Evolutionary conservation across 35 echinoderm and acorn worm genomes (phyloP).

Genomic region (Patiria miniata): DNA sequence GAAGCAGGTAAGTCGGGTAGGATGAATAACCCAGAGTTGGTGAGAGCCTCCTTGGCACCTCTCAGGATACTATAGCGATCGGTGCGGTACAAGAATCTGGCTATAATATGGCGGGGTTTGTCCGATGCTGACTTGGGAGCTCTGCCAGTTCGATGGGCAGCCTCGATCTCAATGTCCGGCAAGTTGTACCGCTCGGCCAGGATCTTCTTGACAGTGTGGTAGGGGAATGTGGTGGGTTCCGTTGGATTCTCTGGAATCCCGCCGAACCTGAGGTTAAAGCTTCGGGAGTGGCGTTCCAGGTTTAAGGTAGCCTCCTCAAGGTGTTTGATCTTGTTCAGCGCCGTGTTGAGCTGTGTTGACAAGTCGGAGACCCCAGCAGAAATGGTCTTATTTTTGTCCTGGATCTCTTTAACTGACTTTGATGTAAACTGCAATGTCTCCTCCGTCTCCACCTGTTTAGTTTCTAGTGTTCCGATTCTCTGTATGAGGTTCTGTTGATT

Average conservation of each 20-base stretch:
- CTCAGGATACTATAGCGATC: neutral
- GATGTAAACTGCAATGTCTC: too few species aligned
- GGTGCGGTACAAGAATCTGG: neutral
- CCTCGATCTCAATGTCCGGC: neutral
- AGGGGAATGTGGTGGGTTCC: neutral
- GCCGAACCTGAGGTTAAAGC: neutral
- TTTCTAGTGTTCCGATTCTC: too few species aligned
- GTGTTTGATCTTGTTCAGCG: too few species aligned
- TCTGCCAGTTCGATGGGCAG: neutral
- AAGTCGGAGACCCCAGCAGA: neutral
- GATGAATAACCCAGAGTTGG: neutral
- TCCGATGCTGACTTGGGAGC: too few species aligned
- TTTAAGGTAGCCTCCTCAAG: too few species aligned
- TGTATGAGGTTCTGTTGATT: too few species aligned
- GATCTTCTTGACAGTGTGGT: neutral
- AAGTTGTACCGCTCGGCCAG: neutral
- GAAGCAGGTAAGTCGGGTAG: neutral
- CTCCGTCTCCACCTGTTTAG: too few species aligned
- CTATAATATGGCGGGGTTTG: neutral
- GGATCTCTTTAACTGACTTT: too few species aligned
- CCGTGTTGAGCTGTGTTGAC: too few species aligned
- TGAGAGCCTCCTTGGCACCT: neutral
- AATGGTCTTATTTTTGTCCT: neutral
- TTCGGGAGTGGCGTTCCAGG: neutral
- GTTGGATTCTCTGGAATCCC: neutral